Base-by-base conservation (phyloP, 2,797 vertebrate genomes). In the Darevskia nairensis region DNA sequence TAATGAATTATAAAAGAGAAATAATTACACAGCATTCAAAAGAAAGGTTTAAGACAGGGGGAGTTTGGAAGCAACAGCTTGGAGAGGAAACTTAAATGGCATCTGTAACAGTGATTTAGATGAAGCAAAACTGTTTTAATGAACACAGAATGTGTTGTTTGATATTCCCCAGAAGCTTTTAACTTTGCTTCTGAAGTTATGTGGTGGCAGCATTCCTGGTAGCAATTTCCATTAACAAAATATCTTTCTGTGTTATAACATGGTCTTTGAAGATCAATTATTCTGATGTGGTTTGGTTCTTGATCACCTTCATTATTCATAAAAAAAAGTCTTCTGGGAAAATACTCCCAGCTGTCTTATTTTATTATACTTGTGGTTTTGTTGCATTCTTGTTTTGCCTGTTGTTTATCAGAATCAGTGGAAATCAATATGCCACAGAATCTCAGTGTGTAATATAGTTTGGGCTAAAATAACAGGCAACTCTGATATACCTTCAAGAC, bases 1-100 rank as follows among this genome's bases (percentile, higher is more conserved):
- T 91, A 90, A 91, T 87, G 71, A 90, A 93, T 94, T 90, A 85
- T 59, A 86, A 87, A 87, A 89, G 68, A 32, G 80, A 88, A 90
- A 86, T 39, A 84, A 61, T 76, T 71, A 44, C 27, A 6, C 82
- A 8, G 0, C 50, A 87, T 94, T 89, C 46, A 75, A 83, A 88
- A 46, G 8, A 87, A 93, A 85, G 75, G 80, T 2, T 80, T 77
- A 78, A 91, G 41, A 80, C 69, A 72, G 2, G 21, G 0, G 32
- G 84, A 79, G 41, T 86, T 69, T 86, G 5, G 7, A 85, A 88
- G 87, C 17, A 92, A 32, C 7, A 90, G 10, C 76, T 78, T 81
- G n/a, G 69, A 10, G 41, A 89, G 89, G 71, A 82, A 91, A 41
- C 55, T 92, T 82, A 82, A 89, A 85, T 50, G 90, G 71, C 66